These are phyloP conservation scores for Tethea ocularis DNA, from an alignment of 2,888 invertebrate genomes.

Conservation along the genomic window DNA sequence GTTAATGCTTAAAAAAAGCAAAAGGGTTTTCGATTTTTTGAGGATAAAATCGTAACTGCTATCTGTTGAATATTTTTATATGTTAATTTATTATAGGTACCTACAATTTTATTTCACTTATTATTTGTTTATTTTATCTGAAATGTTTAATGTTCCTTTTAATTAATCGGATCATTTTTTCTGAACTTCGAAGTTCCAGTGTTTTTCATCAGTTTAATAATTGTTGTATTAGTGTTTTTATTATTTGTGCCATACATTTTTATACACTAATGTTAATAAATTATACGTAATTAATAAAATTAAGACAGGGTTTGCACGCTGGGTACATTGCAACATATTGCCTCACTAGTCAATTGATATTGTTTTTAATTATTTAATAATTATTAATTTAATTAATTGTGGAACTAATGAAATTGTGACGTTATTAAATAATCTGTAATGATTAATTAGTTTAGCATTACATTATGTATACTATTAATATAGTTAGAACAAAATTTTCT, in stretches of 20 bases:
- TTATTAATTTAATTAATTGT: conserved; percentile 14
- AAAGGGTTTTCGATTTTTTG: too few relatives aligned
- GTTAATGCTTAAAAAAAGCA: too few relatives aligned
- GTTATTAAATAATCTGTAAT: not conserved
- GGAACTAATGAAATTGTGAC: not conserved
- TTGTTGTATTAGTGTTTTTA: not conserved
- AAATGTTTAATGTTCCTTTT: not conserved
- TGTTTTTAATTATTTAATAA: conserved; percentile 36
- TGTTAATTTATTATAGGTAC: not conserved
- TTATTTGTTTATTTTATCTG: not conserved
- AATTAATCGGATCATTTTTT: too few relatives aligned
- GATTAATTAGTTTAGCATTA: too few relatives aligned
- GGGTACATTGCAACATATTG: conserved; percentile 37
- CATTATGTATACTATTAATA: too few relatives aligned
- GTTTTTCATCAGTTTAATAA: too few relatives aligned
- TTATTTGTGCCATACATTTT: conserved; percentile 30
- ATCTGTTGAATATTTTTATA: not conserved
- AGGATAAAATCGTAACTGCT: not conserved
- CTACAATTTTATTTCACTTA: not conserved
- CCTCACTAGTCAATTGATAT: conserved; percentile 63
- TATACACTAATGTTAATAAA: conserved; percentile 8
- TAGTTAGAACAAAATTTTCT: not conserved
- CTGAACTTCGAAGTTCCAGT: too few relatives aligned
- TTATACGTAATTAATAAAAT: conserved; percentile 24
- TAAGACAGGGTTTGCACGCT: conserved; percentile 40